Conservation (phyloP, 2,888 invertebrate genomes). For the Nephrotoma guestfalica region DNA sequence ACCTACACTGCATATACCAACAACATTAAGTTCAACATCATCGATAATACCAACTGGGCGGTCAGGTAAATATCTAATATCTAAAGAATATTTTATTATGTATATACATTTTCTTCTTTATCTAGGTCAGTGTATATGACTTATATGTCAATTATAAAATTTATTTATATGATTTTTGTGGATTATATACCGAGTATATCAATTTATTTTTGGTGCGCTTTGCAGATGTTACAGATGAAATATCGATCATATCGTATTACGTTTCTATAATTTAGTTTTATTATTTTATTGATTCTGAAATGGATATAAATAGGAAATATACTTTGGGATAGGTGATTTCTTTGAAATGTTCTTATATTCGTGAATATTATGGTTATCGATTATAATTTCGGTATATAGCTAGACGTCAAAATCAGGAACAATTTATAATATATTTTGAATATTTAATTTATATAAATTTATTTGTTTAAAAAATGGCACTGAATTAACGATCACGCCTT, state of each 20-base stretch:
- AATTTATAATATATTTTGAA: no score
- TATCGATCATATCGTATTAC: not conserved
- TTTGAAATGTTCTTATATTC: no score
- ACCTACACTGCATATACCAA: slow-evolving; percentile 23
- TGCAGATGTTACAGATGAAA: not conserved
- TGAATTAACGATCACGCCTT: no score
- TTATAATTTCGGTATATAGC: no score
- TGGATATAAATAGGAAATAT: not conserved
- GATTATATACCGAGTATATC: not conserved
- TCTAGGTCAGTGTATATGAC: not conserved
- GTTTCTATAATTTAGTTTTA: not conserved
- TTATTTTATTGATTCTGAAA: not conserved
- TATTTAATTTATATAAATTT: no score
- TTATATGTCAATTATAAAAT: not conserved
- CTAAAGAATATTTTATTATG: not conserved
- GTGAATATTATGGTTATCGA: no score
- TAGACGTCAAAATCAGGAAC: no score
- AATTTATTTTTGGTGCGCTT: not conserved
- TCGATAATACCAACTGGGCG: slow-evolving; percentile 30
- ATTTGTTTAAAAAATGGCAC: no score
- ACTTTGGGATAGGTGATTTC: no score
- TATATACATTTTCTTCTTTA: not conserved
- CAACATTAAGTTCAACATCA: slow-evolving; percentile 26
- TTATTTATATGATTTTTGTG: not conserved
- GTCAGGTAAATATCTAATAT: slow-evolving; percentile 24